These are phyloP conservation scores for Nannospalax galili DNA, from an alignment of 2,113 vertebrate species.

Conservation along the genomic window DNA sequence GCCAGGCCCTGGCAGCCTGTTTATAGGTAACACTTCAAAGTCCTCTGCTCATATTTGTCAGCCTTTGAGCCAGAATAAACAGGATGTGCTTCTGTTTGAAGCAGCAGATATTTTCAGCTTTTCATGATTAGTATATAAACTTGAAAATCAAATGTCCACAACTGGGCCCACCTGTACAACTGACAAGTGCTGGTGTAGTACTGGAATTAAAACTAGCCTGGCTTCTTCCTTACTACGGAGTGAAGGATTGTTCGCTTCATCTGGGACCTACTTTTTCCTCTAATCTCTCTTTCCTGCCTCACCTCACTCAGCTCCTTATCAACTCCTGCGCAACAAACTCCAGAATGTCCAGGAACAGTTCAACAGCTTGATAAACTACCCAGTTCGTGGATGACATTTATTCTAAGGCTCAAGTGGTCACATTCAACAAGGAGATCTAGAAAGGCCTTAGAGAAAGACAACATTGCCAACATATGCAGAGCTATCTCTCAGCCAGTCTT, in stretches of 20 bases:
- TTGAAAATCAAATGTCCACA: neutral
- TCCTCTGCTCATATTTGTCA: neutral
- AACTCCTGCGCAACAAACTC: neutral
- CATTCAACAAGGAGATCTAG: neutral
- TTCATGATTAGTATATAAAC: neutral
- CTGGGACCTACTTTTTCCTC: neutral
- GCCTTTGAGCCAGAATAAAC: neutral
- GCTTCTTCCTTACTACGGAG: constrained; percentile 22
- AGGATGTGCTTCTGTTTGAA: neutral
- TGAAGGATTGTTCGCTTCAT: neutral
- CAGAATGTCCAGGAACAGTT: neutral
- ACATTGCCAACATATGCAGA: neutral
- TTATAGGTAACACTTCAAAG: neutral
- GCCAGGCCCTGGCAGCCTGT: neutral
- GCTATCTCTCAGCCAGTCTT: neutral
- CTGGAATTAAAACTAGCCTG: neutral
- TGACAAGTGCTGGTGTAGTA: neutral
- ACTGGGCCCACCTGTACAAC: neutral
- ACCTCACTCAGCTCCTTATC: constrained; percentile 32
- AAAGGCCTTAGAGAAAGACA: neutral
- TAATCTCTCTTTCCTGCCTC: neutral
- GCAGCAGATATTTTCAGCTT: neutral
- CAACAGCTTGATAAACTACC: neutral
- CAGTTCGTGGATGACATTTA: neutral
- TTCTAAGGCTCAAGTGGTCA: neutral